phyloP scores from a whole-genome alignment of 2,797 vertebrate species.

The Sebastes nivosus region DNA sequence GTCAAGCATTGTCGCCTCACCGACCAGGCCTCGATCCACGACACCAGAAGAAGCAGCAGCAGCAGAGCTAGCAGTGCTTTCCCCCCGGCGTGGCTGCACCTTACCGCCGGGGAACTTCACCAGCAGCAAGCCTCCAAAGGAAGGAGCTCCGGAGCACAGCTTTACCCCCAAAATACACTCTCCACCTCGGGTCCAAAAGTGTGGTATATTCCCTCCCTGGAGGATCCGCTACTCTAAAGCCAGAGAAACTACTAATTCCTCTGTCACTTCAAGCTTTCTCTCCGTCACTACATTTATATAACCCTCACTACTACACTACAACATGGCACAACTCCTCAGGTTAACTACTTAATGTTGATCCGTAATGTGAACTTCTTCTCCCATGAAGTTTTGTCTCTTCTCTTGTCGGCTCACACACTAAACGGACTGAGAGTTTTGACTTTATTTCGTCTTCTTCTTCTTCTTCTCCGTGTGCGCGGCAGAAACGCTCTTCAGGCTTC shows the following conservation, averaged over 20 bases:
- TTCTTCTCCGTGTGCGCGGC: conserved; percentile 71
- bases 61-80: conserved; percentile 57
- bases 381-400: conserved; percentile 51
- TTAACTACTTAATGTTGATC: conserved; percentile 3
- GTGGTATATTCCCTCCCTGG: too few relatives aligned
- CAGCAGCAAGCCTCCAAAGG: conserved; percentile 21
- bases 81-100: conserved; percentile 78
- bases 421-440: conserved; percentile 71
- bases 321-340: not conserved
- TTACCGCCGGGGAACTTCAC: conserved; percentile 66
- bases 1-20: conserved; percentile 87
- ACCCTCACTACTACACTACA: conserved; percentile 26
- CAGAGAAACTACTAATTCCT: conserved; percentile 48
- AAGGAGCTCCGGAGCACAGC: too few relatives aligned
- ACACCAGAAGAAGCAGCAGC: conserved; percentile 59
- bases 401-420: conserved; percentile 28
- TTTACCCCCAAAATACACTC: not conserved
- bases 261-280: conserved; percentile 56
- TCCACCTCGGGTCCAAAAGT: too few relatives aligned
- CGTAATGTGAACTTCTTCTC: conserved; percentile 48
- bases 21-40: conserved; percentile 74
- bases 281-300: conserved; percentile 66
- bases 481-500: conserved; percentile 74
- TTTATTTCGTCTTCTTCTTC: conserved; percentile 51
- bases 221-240: too few relatives aligned